Base-by-base conservation (phyloP, 1,140 invertebrate species). In the Calliopsis andreniformis region DNA sequence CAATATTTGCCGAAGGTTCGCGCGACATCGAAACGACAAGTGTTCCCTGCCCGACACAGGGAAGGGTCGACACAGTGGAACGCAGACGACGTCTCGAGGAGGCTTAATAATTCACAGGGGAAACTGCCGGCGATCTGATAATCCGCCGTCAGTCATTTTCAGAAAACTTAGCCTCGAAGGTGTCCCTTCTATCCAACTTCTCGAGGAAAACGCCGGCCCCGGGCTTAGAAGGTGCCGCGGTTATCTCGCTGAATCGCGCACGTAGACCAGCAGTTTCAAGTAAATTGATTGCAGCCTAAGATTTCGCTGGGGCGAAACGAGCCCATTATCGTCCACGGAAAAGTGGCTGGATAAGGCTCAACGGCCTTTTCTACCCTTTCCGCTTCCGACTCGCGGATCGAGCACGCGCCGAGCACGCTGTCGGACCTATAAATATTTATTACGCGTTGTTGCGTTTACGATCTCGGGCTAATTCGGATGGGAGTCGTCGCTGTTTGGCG, bases 141-240 rank as follows among this genome's bases (percentile, higher is more conserved):
- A 78, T 78, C 70, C 45, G 70, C 53, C 76, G 76, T 78, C 76
- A 78, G 76, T 78, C 76, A 75, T 78, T 78, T 75, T 78, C 76
- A 75, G 68, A 67, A 75, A 78, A 78, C 61, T 78, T 75, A 51
- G 53, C 69, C 76, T 49, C 30, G 32, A 59, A 64, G 66, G 43
- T 25, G 76, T 56, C 30, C 53, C 68, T 39, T 69, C 32, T 56
- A 55, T 72, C 68, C 18, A 53, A 32, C 14, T 59, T 25, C 42
- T n/a, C 49, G 67, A 63, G 66, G 47, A 61, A 71, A 35, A 23
- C 23, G 39, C 53, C 18, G 18, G 45, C 32, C 18, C 32, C 1
- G 23, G 20, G n/a, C 55, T 51, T 42, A 69, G 55, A 70, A 61
- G 23, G 53, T 20, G 32, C 20, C 4, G 23, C 20, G 62, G 69